These are phyloP conservation scores for Philereme transversata DNA, from an alignment of 2,888 invertebrate species.

Conservation along the genomic window DNA sequence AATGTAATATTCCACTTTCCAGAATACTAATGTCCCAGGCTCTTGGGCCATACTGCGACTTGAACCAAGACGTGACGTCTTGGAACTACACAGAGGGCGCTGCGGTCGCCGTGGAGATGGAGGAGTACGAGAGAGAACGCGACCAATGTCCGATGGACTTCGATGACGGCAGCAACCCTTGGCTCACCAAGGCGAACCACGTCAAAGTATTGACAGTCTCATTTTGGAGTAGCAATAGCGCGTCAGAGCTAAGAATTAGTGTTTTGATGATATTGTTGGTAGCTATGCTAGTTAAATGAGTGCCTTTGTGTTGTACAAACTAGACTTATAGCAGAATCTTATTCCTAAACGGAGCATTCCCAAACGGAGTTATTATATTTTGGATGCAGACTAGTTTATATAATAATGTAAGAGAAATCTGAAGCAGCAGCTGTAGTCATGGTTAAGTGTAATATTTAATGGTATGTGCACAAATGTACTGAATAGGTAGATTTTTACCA, in stretches of 20 bases:
- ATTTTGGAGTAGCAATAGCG: constrained; percentile 64
- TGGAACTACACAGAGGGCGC: constrained; percentile 96
- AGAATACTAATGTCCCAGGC: constrained; percentile 89
- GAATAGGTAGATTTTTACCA: neutral
- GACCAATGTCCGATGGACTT: constrained; percentile 99
- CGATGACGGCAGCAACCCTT: constrained; percentile 96
- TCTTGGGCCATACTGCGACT: constrained; percentile 95
- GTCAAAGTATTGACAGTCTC: constrained; percentile 87
- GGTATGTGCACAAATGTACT: neutral
- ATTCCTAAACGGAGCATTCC: neutral
- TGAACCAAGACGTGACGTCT: constrained; percentile 95
- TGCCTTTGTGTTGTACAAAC: constrained; percentile 33
- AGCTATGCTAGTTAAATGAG: constrained; percentile 45
- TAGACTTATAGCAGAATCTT: constrained; percentile 28
- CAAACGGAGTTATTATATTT: too few relatives aligned
- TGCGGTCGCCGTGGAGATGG: constrained; percentile 94
- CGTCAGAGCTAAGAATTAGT: constrained; percentile 45
- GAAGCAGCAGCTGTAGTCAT: too few relatives aligned
- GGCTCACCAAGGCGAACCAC: constrained; percentile 88
- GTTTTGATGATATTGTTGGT: constrained; percentile 45
- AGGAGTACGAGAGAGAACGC: constrained; percentile 95
- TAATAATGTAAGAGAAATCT: too few relatives aligned
- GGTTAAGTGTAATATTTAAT: neutral
- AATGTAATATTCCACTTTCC: constrained; percentile 47
- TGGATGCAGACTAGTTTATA: too few relatives aligned